Evolutionary conservation across 2,797 vertebrate species (phyloP), one percentile per base, ranked within the genome.

Genomic region (Spondyliosoma cantharus): DNA sequence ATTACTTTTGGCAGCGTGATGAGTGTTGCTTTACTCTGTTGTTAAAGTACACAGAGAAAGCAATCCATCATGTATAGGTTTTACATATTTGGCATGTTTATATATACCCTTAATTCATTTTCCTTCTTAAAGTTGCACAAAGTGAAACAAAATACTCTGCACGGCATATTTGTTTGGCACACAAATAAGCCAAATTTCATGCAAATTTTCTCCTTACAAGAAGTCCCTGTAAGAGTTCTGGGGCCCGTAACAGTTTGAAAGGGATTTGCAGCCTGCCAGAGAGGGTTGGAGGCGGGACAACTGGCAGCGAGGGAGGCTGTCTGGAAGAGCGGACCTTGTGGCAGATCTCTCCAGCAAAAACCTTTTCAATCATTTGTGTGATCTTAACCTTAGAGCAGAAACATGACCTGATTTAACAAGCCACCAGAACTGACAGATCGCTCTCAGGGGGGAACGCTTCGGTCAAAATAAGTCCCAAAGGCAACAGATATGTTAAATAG

Each of bases 301-400:
- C 85, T 90, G 87, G 89, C 90, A 87, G 63, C n/a, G 17, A 80
- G 53, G 17, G 61, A 79, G 54, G 75, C 65, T 77, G 81, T 76
- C 81, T 92, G 87, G 88, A 88, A 75, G 83, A 77, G 66, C 24
- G 14, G 45, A 58, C 68, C 76, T 37, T 52, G 77, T 78, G 78
- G 81, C 75, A 80, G 75, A 83, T 82, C 75, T 52, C 19, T 88
- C 65, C 82, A 85, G 89, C 75, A 86, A 88, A 85, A 89, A 88
- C 77, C 80, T 74, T 90, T 85, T 92, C 89, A 90, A 91, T 92
- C 87, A 86, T 86, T 74, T 86, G 66, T 87, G 88, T 87, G 86
- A 91, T 87, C 74, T 84, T 90, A 90, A 91, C 86, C 89, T 80
- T 67, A 71, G 64, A 87, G 69, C 73, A 72, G 84, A 91, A 92